Percentiles rank a stretch among this genome's conserved stretches.
These are phyloP conservation scores for Erythrocebus patas DNA, from an alignment of 2,113 vertebrate species.

Conservation along the genomic window DNA sequence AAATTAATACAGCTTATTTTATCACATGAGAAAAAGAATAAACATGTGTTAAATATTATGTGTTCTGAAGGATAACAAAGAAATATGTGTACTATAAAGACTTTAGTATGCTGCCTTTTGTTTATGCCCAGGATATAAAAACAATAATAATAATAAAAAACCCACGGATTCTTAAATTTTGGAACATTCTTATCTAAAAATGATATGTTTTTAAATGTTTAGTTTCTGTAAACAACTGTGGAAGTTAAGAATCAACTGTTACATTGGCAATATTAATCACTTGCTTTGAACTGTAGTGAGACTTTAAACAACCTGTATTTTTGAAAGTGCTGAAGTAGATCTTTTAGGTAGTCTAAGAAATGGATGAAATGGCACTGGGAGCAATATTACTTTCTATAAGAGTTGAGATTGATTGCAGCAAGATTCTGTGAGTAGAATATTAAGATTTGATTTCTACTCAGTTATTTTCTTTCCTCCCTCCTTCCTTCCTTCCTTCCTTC, in stretches of 20 bases:
- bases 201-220: constrained; percentile 33
- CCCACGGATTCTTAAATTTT: not conserved
- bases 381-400: not conserved
- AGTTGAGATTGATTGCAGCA: not conserved
- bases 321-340: constrained; percentile 26
- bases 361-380: not conserved
- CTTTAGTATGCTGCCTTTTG: not conserved
- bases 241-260: not conserved
- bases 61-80: not conserved
- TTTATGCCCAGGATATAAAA: not conserved
- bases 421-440: not conserved
- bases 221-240: not conserved
- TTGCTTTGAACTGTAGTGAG: constrained; percentile 26
- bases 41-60: not conserved
- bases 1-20: not conserved
- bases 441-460: not conserved
- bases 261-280: constrained; percentile 41
- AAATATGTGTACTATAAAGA: not conserved
- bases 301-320: not conserved
- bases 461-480: not conserved
- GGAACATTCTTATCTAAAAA: not conserved
- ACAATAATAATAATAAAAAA: not conserved
- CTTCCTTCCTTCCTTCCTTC: too few species aligned
- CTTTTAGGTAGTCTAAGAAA: not conserved
- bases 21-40: not conserved